Evolutionary conservation across 1,140 invertebrate genomes (phyloP).

Genomic region (Solenopsis invicta): DNA sequence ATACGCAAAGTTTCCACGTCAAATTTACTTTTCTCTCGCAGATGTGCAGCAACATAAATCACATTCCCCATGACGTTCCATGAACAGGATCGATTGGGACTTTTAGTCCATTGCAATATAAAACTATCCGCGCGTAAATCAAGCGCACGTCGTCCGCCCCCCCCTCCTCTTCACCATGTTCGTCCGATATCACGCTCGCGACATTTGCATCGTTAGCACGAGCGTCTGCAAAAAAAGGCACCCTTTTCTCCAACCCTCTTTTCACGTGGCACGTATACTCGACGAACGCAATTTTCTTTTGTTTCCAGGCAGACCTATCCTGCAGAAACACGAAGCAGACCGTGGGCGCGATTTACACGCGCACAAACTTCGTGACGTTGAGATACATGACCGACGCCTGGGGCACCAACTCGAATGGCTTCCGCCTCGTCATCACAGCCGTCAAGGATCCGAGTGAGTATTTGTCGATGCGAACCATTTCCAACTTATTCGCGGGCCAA

Average conservation of each 20-base stretch:
- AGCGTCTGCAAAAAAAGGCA: slow-evolving; percentile 24
- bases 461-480: slow-evolving; percentile 55
- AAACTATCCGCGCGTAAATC: slow-evolving; percentile 57
- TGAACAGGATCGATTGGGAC: slow-evolving; percentile 56
- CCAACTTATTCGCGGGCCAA: slow-evolving; percentile 14
- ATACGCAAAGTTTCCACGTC: slow-evolving; percentile 2
- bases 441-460: slow-evolving; percentile 97
- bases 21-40: slow-evolving; percentile 47
- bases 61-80: slow-evolving; percentile 35
- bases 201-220: slow-evolving; percentile 63
- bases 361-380: slow-evolving; percentile 96
- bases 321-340: slow-evolving; percentile 96
- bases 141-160: slow-evolving; percentile 34
- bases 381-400: slow-evolving; percentile 97
- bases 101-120: slow-evolving; percentile 58
- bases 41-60: slow-evolving; percentile 43
- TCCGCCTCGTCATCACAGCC: slow-evolving; percentile 97
- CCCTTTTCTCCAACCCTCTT: neutral
- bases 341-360: slow-evolving; percentile 95
- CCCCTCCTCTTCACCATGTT: too few species aligned
- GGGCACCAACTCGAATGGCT: slow-evolving; percentile 96
- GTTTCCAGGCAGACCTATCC: slow-evolving; percentile 94
- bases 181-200: slow-evolving; percentile 53
- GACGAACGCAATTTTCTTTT: slow-evolving; percentile 72
- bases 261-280: slow-evolving; percentile 52